Evolutionary conservation across 2,888 invertebrate genomes (phyloP).

Genomic region (Drosophila formosana): DNA sequence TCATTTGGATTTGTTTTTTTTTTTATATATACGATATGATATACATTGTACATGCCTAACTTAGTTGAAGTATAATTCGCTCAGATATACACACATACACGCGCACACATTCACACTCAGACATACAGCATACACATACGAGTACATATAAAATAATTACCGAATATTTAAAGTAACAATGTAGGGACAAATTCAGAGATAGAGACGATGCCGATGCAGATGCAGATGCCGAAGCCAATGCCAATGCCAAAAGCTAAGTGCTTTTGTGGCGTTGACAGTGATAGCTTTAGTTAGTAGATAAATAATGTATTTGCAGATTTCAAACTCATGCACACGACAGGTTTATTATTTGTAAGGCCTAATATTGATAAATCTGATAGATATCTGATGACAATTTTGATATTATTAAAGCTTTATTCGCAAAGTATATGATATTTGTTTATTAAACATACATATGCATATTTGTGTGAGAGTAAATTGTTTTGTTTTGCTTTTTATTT

Average conservation of each 20-base stretch:
- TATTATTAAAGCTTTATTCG: conserved; percentile 68
- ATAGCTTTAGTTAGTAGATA: conserved; percentile 48
- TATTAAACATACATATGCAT: conserved; percentile 18
- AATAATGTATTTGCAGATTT: conserved; percentile 54
- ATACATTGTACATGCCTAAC: neutral
- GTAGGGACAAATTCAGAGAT: conserved; percentile 13
- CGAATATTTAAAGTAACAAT: conserved; percentile 17
- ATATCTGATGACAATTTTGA: conserved; percentile 27
- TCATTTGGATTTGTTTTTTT: conserved; percentile 15
- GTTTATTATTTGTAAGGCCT: conserved; percentile 45
- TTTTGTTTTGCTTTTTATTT: conserved; percentile 29
- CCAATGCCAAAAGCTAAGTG: neutral
- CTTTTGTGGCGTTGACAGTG: conserved; percentile 31
- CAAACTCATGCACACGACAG: conserved; percentile 56
- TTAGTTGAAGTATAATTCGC: conserved; percentile 21
- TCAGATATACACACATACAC: conserved; percentile 30
- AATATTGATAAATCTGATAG: conserved; percentile 19
- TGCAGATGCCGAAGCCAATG: conserved; percentile 14
- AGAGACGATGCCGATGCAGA: conserved; percentile 13
- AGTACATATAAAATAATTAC: conserved; percentile 1
- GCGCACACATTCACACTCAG: conserved; percentile 27
- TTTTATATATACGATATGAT: conserved; percentile 4
- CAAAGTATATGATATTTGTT: conserved; percentile 28
- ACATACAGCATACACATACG: conserved; percentile 9
- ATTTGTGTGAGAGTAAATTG: conserved; percentile 36